Percentiles rank a stretch among this genome's conserved stretches.
These are phyloP conservation scores for Neogale vison DNA, from an alignment of 2,113 vertebrate species.

Conservation along the genomic window DNA sequence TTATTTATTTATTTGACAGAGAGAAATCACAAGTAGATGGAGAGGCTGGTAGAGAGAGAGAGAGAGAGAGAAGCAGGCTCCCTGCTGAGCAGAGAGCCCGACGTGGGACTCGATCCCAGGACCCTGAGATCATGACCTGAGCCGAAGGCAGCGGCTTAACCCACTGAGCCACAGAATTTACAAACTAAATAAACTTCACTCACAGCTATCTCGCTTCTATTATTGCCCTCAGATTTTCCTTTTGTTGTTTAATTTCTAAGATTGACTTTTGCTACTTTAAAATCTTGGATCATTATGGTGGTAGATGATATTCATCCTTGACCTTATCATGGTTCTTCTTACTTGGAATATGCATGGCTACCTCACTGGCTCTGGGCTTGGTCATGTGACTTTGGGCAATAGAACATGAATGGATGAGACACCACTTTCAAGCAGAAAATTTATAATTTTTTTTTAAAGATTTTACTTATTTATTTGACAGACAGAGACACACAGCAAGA, in stretches of 20 bases:
- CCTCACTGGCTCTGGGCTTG: neutral
- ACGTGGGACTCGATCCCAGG: too few species aligned
- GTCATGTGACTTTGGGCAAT: neutral
- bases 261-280: neutral
- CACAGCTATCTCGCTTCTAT: neutral
- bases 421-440: neutral
- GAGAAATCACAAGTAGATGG: too few species aligned
- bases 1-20: too few species aligned
- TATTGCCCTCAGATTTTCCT: neutral
- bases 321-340: neutral
- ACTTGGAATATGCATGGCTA: neutral
- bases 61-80: too few species aligned
- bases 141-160: too few species aligned
- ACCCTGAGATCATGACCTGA: too few species aligned
- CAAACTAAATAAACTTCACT: neutral
- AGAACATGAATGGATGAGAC: neutral
- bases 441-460: neutral
- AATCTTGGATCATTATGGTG: neutral
- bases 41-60: too few species aligned
- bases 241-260: neutral
- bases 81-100: too few species aligned
- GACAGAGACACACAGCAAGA: too few species aligned
- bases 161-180: too few species aligned
- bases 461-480: too few species aligned
- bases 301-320: neutral